Base-by-base conservation (phyloP, 2,888 invertebrate genomes). In the Barypeithes pellucidus region DNA sequence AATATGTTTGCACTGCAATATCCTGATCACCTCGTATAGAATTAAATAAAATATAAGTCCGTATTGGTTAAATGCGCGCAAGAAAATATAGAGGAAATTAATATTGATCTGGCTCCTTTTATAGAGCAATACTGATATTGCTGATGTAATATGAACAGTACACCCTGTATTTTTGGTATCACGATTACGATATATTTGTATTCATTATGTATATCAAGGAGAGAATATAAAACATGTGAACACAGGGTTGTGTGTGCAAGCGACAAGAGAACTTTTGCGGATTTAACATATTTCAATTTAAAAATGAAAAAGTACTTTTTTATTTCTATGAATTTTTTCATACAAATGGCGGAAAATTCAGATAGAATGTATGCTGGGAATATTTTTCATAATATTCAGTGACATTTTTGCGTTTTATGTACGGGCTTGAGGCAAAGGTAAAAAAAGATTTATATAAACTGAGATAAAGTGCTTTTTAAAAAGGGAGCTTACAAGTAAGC, bases 201-300 rank as follows among this genome's bases (percentile, higher is more conserved):
- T 61, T 61, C 29, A 29, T 29, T 29, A 29, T 29, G 5, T 61
- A 22, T 22, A n/a, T 36, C n/a, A 14, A 14, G 22, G 60, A 18
- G 14, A 43, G 45, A 39, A 61, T 61, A 61, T 14, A 61, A 39
- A 61, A 61, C 41, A 41, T 45, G 45, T 14, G 22, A 24, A 62
- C 24, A 45, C 7, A 62, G n/a, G 45, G 61, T n/a, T 29, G 29
- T 75, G 47, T 50, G 52, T 72, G 72, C 68, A 65, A 62, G 52
- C 52, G 67, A 68, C 68, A 72, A 72, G 67, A 69, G 68, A 75
- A 75, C 22, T 75, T 75, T 72, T 50, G 61, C 50, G 47, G 57
- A 67, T 71, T 71, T 67, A 67, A 71, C 67, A 75, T 71, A 75
- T 71, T 75, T 75, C 74, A 74, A 74, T 74, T 74, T 74, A 70